Evolutionary conservation across 2,888 invertebrate species (phyloP), one percentile per base, ranked within the genome.

Genomic region (Panzeria rudis): DNA sequence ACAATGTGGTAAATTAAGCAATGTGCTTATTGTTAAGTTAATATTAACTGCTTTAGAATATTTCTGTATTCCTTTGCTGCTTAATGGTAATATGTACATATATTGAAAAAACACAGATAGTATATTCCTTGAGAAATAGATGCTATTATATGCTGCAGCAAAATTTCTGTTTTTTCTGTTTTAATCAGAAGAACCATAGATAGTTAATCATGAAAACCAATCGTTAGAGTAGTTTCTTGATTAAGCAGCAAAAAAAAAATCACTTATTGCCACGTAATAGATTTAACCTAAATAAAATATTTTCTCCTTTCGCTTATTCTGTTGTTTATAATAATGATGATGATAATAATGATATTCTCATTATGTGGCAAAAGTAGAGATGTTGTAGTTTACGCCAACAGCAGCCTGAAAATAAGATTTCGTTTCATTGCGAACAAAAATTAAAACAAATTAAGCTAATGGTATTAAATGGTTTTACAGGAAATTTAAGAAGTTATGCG

Each of bases 391-490:
- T 13, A 11, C 15, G 66, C 64, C 76, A 47, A 17, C 13, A 44
- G 23, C 15, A 61, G 29, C 9, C 25, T 29, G 29, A 5, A 29
- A 69, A 75, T 50, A 25, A 5, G 25, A 6, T 29, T 29, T 29
- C n/a, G 15, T 62, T 62, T 23, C 13, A 41, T 8, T 62, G 6
- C 23, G 23, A 62, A 41, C 20, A 41, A 25, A 72, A 69, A 73
- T 71, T 68, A 59, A 56, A 66, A 81, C 81, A 81, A 81, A 82
- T 82, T 81, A 73, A 69, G 84, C 81, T 84, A 84, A 84, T 81
- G 81, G 68, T 56, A 78, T 77, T 77, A 69, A 81, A 66, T 84
- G 73, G 77, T 56, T 77, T 84, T 81, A 81, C 72, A 62, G 68
- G 72, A 50, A 56, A 69, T 54, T 76, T 29, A 23, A 62, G 56